Evolutionary conservation across 2,888 invertebrate genomes (phyloP).

Genomic region (Vesta saturnalis): DNA sequence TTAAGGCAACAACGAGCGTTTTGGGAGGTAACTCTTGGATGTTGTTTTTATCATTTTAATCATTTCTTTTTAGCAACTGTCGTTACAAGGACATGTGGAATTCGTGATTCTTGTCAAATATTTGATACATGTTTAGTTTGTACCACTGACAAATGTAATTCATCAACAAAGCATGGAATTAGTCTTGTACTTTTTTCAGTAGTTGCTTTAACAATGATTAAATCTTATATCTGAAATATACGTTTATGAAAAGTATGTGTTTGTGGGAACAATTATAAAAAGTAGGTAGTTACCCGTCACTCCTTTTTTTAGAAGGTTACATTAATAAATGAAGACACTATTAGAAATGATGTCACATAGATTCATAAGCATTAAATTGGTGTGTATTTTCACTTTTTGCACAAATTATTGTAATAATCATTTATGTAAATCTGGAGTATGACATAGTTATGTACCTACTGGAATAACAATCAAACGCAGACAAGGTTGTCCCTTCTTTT

Average conservation of each 20-base stretch:
- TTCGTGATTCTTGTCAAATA: background rate
- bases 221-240: background rate
- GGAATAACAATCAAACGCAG: too few relatives aligned
- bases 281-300: too few relatives aligned
- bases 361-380: too few relatives aligned
- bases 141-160: background rate
- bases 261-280: background rate
- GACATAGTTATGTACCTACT: too few relatives aligned
- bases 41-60: background rate
- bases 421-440: too few relatives aligned
- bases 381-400: too few relatives aligned
- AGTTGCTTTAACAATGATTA: background rate
- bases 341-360: too few relatives aligned
- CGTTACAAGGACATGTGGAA: constrained; percentile 4
- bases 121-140: constrained; percentile 5
- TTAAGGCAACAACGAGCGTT: constrained; percentile 10
- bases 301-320: too few relatives aligned
- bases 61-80: background rate
- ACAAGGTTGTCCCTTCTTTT: too few relatives aligned
- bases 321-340: too few relatives aligned
- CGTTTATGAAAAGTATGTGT: background rate
- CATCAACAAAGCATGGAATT: background rate
- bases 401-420: too few relatives aligned
- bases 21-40: background rate
- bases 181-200: background rate